Conservation (phyloP, 2,113 vertebrate genomes). For the Pontoporia blainvillei region DNA sequence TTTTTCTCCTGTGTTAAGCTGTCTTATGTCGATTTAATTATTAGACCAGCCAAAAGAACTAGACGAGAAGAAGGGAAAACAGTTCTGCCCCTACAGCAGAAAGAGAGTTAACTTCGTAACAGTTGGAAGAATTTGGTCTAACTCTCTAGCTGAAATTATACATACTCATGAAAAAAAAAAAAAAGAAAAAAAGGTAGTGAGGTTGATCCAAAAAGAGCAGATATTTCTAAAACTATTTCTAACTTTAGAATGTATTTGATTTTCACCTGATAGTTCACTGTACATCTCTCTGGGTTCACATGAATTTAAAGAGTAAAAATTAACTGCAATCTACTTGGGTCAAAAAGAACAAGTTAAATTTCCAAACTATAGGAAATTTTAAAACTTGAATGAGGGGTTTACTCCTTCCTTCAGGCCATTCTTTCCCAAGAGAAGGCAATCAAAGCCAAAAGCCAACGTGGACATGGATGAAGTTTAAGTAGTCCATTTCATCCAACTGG, state of each 20-base stretch:
- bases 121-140: neutral
- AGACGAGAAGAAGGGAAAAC: neutral
- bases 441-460: neutral
- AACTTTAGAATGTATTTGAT: neutral
- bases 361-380: neutral
- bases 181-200: neutral
- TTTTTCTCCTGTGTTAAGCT: neutral
- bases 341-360: neutral
- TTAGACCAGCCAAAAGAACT: neutral
- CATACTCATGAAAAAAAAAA: neutral
- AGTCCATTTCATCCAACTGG: neutral
- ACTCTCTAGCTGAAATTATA: neutral
- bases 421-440: neutral
- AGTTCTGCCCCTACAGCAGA: neutral
- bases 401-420: neutral
- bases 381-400: neutral
- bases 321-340: neutral
- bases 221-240: constrained; percentile 15
- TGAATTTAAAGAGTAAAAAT: neutral
- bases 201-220: neutral
- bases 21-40: neutral
- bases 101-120: neutral
- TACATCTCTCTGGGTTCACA: neutral
- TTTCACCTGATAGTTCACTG: neutral
- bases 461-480: neutral